Conservation (phyloP, 1,140 invertebrate genomes). For the Drosophila kepulauana region DNA sequence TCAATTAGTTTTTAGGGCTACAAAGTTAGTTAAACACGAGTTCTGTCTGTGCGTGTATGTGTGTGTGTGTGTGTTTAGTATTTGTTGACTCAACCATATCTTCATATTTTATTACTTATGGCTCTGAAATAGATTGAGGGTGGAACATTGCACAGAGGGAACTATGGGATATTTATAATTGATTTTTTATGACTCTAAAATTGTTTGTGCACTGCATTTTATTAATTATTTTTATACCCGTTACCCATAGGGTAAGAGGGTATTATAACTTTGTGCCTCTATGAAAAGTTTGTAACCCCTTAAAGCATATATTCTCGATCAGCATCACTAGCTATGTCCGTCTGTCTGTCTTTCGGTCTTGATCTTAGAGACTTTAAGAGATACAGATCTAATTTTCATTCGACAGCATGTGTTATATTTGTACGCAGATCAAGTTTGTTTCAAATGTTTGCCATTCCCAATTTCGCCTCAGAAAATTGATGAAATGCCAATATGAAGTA, state of each 20-base stretch:
- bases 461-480: too few relatives aligned
- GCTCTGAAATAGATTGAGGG: background rate
- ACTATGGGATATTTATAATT: conserved; percentile 6
- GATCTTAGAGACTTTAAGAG: too few relatives aligned
- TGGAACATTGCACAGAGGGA: background rate
- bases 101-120: conserved; percentile 24
- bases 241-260: too few relatives aligned
- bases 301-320: too few relatives aligned
- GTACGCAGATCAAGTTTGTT: accelerated
- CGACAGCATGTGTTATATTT: too few relatives aligned
- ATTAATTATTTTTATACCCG: background rate
- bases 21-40: conserved; percentile 23
- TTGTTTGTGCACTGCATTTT: background rate
- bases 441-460: too few relatives aligned
- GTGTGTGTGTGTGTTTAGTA: conserved; percentile 1
- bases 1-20: conserved; percentile 59
- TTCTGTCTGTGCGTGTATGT: conserved; percentile 7
- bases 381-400: too few relatives aligned
- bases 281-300: too few relatives aligned
- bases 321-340: too few relatives aligned
- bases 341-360: too few relatives aligned
- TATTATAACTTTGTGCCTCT: too few relatives aligned
- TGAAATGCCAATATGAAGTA: too few relatives aligned
- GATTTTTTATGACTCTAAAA: background rate
- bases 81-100: conserved; percentile 20